These are phyloP conservation scores for Ceratosolen solmsi DNA, from an alignment of 1,140 invertebrate genomes.

Conservation along the genomic window DNA sequence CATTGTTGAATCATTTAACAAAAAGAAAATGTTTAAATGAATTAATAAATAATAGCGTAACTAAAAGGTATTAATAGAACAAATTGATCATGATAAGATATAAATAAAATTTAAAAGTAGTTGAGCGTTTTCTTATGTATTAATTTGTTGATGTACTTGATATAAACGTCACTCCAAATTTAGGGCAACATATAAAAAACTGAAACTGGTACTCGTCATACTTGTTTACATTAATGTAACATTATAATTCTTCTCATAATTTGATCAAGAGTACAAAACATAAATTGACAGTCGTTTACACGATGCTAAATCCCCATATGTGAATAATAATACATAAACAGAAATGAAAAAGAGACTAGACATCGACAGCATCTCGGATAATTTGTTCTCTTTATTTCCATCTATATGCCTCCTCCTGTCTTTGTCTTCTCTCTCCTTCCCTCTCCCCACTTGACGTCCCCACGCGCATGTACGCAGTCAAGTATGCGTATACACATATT, in stretches of 20 bases:
- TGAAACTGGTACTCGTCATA: not conserved
- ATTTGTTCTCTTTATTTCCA: not conserved
- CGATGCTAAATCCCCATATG: not conserved
- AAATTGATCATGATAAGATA: conserved; percentile 25
- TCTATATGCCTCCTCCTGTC: not conserved
- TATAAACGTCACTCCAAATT: not conserved
- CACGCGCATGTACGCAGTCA: too few relatives aligned
- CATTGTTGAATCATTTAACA: too few relatives aligned
- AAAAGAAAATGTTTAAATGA: not conserved
- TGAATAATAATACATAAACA: not conserved
- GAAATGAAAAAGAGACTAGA: conserved; percentile 52
- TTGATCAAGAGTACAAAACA: conserved; percentile 26
- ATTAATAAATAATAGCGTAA: not conserved
- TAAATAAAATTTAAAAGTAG: not conserved
- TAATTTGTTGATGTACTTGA: not conserved
- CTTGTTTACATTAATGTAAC: conserved; percentile 31
- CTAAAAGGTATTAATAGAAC: not conserved
- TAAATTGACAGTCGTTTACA: conserved; percentile 22
- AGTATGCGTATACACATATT: too few relatives aligned
- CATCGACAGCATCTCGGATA: conserved; percentile 3
- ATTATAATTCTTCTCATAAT: conserved; percentile 32
- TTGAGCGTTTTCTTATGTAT: conserved; percentile 12
- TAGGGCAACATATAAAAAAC: not conserved
- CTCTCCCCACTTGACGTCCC: too few relatives aligned
- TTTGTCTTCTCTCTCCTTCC: not conserved